Evolutionary conservation across 2,797 vertebrate genomes (phyloP).

Genomic region (Tenualosa ilisha): DNA sequence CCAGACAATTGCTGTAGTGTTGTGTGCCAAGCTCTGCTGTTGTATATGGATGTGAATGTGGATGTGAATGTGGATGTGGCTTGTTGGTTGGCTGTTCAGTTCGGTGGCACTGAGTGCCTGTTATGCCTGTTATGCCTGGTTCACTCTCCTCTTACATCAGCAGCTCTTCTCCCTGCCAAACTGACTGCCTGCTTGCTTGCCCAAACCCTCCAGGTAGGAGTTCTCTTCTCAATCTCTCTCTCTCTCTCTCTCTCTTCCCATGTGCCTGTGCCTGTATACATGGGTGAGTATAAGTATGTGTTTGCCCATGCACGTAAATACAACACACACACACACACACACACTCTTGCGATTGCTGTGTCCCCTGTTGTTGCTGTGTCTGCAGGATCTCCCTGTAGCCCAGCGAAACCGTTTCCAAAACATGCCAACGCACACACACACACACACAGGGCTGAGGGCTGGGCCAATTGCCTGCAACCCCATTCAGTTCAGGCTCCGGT

Average conservation of each 20-base stretch:
- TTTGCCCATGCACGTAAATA: not conserved
- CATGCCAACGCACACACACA: slow-evolving; percentile 43
- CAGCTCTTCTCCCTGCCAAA: slow-evolving; percentile 38
- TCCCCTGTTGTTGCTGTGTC: slow-evolving; percentile 46
- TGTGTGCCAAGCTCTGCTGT: not conserved
- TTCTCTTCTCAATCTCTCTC: not conserved
- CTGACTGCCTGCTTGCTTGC: not conserved
- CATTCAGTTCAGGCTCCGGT: not conserved
- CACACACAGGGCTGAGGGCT: slow-evolving; percentile 33
- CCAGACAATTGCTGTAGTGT: not conserved
- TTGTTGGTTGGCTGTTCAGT: slow-evolving; percentile 7
- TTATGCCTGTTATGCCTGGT: slow-evolving; percentile 41
- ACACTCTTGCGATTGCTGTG: not conserved
- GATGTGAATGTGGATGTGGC: not conserved
- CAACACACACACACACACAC: slow-evolving; percentile 10
- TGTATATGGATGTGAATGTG: not conserved
- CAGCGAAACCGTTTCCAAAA: slow-evolving; percentile 54
- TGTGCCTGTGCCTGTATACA: not conserved
- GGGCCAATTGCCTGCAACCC: not conserved
- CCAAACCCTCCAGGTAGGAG: not conserved
- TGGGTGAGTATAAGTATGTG: not conserved
- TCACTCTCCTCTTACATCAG: slow-evolving; percentile 56
- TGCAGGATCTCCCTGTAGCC: slow-evolving; percentile 33
- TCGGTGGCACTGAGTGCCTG: too few species aligned
- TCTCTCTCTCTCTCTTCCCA: too few species aligned